Conservation (phyloP, 1,140 invertebrate species). For the Drosophila willistoni region DNA sequence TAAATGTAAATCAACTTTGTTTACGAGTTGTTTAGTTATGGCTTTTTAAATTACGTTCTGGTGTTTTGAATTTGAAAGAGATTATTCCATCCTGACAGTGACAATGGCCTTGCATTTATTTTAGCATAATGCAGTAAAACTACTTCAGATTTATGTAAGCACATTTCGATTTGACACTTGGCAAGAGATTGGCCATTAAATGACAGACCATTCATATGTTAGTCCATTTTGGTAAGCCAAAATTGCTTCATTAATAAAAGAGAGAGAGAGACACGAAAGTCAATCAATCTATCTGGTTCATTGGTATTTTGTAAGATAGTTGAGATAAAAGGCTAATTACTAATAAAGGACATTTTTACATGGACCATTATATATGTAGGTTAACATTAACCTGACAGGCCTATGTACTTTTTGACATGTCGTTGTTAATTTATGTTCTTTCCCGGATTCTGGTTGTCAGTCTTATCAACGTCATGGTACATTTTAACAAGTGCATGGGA, state of each 20-base stretch:
- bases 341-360: too few species aligned
- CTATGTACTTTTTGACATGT: constrained; percentile 10
- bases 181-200: background rate
- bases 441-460: constrained; percentile 3
- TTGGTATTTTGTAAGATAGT: too few species aligned
- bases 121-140: constrained; percentile 3
- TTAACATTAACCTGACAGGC: background rate
- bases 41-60: too few species aligned
- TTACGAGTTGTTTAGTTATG: too few species aligned
- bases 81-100: background rate
- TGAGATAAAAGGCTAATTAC: too few species aligned
- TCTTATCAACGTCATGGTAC: constrained; percentile 21
- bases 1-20: too few species aligned
- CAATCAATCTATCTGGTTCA: background rate
- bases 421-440: constrained; percentile 15
- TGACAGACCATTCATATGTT: background rate
- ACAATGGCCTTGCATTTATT: background rate
- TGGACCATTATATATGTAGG: background rate
- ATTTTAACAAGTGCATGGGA: constrained; percentile 12
- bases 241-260: background rate
- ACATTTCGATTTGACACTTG: background rate
- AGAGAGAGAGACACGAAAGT: background rate
- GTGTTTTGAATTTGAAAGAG: background rate
- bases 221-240: background rate
- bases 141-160: background rate